Conservation (phyloP, 1,140 invertebrate genomes). For the Bombyx mori region DNA sequence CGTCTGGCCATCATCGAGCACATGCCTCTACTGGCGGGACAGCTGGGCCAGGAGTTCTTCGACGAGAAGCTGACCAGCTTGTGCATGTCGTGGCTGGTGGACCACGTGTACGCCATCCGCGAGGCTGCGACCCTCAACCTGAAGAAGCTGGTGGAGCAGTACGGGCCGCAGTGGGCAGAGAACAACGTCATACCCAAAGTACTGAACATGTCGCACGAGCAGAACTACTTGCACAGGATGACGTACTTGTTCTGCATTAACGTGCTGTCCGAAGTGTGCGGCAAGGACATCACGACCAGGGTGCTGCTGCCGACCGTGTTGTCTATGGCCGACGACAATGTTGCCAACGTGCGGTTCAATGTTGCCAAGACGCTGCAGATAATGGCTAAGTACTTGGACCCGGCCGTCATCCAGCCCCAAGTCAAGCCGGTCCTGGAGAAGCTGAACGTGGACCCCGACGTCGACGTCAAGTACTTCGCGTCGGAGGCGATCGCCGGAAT, state of each 20-base stretch:
- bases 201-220: conserved; percentile 90
- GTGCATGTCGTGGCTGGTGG: conserved; percentile 99
- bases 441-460: conserved; percentile 93
- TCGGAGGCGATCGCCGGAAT: conserved; percentile 94
- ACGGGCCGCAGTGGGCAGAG: conserved; percentile 97
- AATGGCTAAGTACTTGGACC: conserved; percentile 92
- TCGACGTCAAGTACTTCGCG: conserved; percentile 99
- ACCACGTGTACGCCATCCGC: conserved; percentile 98
- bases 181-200: conserved; percentile 98
- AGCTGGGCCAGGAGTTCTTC: conserved; percentile 98
- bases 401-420: conserved; percentile 86
- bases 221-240: conserved; percentile 99
- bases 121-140: conserved; percentile 98
- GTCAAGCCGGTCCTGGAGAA: conserved; percentile 97
- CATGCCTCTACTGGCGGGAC: conserved; percentile 98
- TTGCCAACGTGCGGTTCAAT: conserved; percentile 99
- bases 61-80: conserved; percentile 97
- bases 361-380: conserved; percentile 98
- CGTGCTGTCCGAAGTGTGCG: conserved; percentile 95
- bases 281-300: conserved; percentile 92
- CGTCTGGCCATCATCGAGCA: conserved; percentile 93
- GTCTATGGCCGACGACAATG: conserved; percentile 92
- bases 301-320: conserved; percentile 96
- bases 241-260: conserved; percentile 99
- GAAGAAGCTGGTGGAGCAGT: conserved; percentile 98